phyloP scores from a whole-genome alignment of 2,797 vertebrate genomes.

The Tamandua tetradactyla region DNA sequence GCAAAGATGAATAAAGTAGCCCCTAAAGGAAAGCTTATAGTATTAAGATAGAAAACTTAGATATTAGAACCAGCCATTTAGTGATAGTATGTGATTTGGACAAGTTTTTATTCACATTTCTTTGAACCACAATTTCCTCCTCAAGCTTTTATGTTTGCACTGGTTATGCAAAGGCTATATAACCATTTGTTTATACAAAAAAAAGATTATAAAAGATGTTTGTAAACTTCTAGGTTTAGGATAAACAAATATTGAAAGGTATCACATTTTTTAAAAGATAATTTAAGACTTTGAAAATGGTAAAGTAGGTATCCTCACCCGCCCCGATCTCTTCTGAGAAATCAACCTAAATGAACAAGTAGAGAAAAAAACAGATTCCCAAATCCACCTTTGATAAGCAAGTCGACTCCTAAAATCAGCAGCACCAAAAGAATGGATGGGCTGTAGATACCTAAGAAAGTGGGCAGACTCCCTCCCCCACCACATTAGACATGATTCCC shows the following conservation, averaged over 20 bases:
- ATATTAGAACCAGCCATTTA: background rate
- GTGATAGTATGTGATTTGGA: background rate
- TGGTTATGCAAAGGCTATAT: too few species aligned
- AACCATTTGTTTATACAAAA: too few species aligned
- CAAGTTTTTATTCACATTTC: background rate
- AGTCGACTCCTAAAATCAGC: background rate
- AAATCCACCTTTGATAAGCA: background rate
- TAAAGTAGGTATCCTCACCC: background rate
- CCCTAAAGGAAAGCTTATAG: background rate
- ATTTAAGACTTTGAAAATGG: background rate
- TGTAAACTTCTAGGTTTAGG: background rate
- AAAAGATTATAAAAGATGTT: too few species aligned
- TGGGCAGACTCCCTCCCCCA: too few species aligned
- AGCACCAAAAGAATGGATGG: rapidly evolving
- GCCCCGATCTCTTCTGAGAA: background rate
- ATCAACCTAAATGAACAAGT: background rate
- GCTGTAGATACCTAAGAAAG: background rate
- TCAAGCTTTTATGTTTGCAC: background rate
- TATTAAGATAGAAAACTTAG: background rate
- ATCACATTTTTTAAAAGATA: background rate
- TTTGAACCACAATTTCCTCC: background rate
- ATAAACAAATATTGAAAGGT: background rate
- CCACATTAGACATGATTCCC: too few species aligned
- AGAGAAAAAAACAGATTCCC: background rate
- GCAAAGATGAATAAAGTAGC: background rate